A percentile compares a stretch with the other conserved stretches of the same genome.
These are phyloP conservation scores for Nothobranchius kuhntae DNA, from an alignment of 2,113 vertebrate genomes.

Conservation along the genomic window DNA sequence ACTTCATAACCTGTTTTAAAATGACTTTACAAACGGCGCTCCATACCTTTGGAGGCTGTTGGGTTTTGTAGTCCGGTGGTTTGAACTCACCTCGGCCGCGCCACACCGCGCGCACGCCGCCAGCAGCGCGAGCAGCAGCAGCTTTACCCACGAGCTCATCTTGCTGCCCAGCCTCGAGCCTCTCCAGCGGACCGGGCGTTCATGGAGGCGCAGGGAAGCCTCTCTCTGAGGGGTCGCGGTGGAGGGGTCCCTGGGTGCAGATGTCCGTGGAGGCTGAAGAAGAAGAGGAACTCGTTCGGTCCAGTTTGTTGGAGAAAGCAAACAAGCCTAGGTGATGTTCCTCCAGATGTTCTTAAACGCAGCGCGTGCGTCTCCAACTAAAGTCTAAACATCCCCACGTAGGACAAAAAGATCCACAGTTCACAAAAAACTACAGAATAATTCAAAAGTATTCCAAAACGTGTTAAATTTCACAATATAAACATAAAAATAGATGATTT, in stretches of 20 bases:
- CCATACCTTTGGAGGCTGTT: too few relatives aligned
- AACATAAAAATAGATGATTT: background rate
- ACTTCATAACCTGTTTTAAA: too few relatives aligned
- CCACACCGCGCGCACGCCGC: constrained; percentile 71
- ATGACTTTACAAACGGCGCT: too few relatives aligned
- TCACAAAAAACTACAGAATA: constrained; percentile 3
- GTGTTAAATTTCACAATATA: background rate
- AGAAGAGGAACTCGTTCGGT: background rate
- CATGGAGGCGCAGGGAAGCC: constrained; percentile 73
- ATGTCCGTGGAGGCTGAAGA: constrained; percentile 24
- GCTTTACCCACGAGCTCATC: constrained; percentile 80
- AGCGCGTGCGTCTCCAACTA: background rate
- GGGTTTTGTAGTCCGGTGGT: background rate
- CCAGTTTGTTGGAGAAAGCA: background rate
- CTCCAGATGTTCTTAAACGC: background rate
- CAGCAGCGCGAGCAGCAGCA: constrained; percentile 80
- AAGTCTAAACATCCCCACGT: background rate
- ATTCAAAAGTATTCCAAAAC: constrained; percentile 22
- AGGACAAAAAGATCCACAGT: constrained; percentile 1
- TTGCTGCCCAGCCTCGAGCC: constrained; percentile 79
- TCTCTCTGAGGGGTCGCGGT: constrained; percentile 20
- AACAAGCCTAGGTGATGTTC: background rate
- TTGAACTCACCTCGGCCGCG: constrained; percentile 74
- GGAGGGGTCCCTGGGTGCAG: too few relatives aligned
- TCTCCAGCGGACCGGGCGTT: constrained; percentile 78